Evolutionary conservation across 2,888 invertebrate genomes (phyloP).

Genomic region (Lissocephala sabroskyi): DNA sequence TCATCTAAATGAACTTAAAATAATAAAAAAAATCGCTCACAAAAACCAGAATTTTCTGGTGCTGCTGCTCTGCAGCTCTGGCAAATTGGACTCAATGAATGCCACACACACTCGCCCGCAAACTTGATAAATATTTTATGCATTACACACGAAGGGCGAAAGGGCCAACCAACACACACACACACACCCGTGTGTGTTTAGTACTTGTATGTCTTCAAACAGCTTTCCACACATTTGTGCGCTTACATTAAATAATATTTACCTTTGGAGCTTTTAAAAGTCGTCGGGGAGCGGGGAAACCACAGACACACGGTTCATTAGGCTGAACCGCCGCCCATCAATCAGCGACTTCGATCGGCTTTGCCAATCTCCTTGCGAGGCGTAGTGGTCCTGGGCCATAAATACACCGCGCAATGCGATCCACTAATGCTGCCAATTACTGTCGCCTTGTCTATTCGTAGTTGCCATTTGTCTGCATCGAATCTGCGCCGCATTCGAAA

Average conservation of each 20-base stretch:
- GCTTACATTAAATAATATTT: constrained; percentile 56
- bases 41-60: constrained; percentile 29
- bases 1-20: constrained; percentile 55
- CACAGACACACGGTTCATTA: constrained; percentile 47
- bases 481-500: no score
- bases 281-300: neutral
- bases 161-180: no score
- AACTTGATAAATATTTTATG: constrained; percentile 58
- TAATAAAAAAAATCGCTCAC: constrained; percentile 41
- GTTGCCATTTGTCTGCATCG: no score
- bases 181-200: constrained; percentile 20
- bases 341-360: no score
- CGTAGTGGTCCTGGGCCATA: constrained; percentile 27
- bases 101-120: constrained; percentile 17
- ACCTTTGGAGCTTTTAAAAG: constrained; percentile 24
- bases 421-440: constrained; percentile 34
- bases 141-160: no score
- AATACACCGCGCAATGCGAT: constrained; percentile 44
- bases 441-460: constrained; percentile 29
- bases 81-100: constrained; percentile 55
- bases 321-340: constrained; percentile 22
- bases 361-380: no score
- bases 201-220: constrained; percentile 43
- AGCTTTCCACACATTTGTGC: constrained; percentile 50
- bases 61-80: constrained; percentile 48